phyloP scores from a whole-genome alignment of 2,113 vertebrate genomes.

The Mesitornis unicolor region DNA sequence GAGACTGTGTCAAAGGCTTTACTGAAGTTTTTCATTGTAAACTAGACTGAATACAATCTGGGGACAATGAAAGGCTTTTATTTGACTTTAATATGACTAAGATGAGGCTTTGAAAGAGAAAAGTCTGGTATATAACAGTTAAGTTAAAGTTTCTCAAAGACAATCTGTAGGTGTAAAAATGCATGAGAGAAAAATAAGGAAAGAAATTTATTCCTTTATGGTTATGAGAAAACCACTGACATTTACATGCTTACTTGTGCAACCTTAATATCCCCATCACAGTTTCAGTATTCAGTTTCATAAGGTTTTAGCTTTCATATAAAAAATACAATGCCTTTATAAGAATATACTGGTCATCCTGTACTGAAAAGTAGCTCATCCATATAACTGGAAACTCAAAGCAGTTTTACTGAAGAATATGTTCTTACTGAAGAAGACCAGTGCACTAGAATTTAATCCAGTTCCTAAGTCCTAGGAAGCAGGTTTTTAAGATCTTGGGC shows the following conservation, averaged over 20 bases:
- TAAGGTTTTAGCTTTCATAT: background rate
- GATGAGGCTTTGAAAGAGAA: background rate
- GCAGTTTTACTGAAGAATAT: slow-evolving; percentile 38
- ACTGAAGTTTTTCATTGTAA: background rate
- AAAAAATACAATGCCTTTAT: slow-evolving; percentile 12
- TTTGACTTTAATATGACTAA: background rate
- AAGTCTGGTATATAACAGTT: background rate
- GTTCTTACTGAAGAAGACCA: background rate
- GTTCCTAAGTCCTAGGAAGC: background rate
- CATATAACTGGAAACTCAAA: slow-evolving; percentile 31
- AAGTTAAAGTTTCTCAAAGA: background rate
- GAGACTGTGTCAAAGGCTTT: too few species aligned
- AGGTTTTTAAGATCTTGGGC: background rate
- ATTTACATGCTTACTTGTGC: slow-evolving; percentile 23
- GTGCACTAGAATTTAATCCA: background rate
- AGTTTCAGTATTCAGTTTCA: background rate
- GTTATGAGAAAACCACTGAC: background rate
- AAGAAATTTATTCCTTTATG: background rate
- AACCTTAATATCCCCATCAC: background rate
- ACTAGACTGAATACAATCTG: background rate
- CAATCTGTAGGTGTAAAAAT: background rate
- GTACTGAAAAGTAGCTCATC: slow-evolving; percentile 30
- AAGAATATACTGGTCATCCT: background rate
- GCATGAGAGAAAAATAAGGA: background rate
- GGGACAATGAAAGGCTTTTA: background rate